Evolutionary conservation across 2,888 invertebrate species (phyloP), one percentile per base, ranked within the genome.

Genomic region (Trachelus stipa): DNA sequence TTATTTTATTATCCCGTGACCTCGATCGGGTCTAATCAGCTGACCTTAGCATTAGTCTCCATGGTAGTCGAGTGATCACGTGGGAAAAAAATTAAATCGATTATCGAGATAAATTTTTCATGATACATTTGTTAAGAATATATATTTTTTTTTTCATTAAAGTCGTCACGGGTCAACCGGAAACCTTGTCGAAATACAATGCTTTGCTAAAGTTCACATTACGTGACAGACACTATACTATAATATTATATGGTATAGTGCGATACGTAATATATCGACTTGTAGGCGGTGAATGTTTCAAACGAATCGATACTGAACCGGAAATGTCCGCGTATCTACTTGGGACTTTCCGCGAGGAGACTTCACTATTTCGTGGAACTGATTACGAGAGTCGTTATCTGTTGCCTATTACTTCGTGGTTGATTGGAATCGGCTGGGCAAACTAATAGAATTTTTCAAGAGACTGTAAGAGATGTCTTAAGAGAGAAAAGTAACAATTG

Each of bases 231-330:
- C 23, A 23, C 56, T 56, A 23, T 9, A 56, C 9, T 4, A 9
- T 56, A 9, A 23, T 56, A 3, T 23, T 0, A 23, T 23, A 56
- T 15, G 4, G 56, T 56, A 23, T 9, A 56, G 56, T 56, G 9
- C 2, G 56, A 56, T 56, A 56, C 23, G 6, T 56, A 23, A 35
- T 30, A 35, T 34, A 74, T 35, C n/a, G 35, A 35, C n/a, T 75
- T 34, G 71, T 75, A 37, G 40, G 37, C 69, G 75, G 56, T 71
- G 73, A 78, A 78, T 78, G 73, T 73, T 76, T 78, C 73, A 76
- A 56, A 75, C n/a, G 23, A 68, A 78, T 78, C 78, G 78, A 78
- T 78, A 78, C 73, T 3, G 6, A n/a, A 34, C 33, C 31, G 71
- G 71, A 71, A 34, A 31, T 9, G 9, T 56, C 9, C 56, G 56